phyloP scores from a whole-genome alignment of 2,888 invertebrate genomes.

The Lepidochrysops patricia region DNA sequence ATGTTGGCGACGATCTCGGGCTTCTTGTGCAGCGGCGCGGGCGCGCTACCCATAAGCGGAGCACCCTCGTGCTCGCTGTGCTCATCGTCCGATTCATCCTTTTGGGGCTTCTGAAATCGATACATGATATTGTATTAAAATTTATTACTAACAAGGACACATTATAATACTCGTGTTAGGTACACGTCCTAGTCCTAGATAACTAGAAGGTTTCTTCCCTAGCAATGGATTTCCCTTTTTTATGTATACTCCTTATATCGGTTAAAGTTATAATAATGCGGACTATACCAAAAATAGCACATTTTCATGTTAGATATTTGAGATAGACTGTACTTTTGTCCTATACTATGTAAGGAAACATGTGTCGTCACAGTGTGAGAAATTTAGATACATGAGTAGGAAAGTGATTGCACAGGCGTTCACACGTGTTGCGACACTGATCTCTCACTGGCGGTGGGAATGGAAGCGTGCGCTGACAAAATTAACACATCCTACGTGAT shows the following conservation, averaged over 20 bases:
- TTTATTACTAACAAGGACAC: too few relatives aligned
- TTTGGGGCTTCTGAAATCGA: slow-evolving; percentile 31
- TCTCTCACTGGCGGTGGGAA: slow-evolving; percentile 17
- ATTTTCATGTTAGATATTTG: too few relatives aligned
- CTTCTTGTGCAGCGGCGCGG: slow-evolving; percentile 48
- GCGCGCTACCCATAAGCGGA: slow-evolving; percentile 62
- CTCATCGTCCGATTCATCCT: slow-evolving; percentile 55
- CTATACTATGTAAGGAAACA: too few relatives aligned
- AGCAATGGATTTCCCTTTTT: too few relatives aligned
- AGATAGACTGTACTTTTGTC: too few relatives aligned
- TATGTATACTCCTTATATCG: too few relatives aligned
- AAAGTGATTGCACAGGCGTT: slow-evolving; percentile 6
- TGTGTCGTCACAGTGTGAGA: background rate
- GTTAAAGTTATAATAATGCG: too few relatives aligned
- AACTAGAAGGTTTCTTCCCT: background rate
- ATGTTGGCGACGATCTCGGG: slow-evolving; percentile 63
- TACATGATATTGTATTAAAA: slow-evolving; percentile 14
- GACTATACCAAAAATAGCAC: too few relatives aligned
- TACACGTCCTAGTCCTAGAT: too few relatives aligned
- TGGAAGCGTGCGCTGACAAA: slow-evolving; percentile 17
- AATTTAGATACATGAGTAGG: slow-evolving; percentile 1
- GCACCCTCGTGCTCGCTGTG: slow-evolving; percentile 60
- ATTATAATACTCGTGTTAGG: too few relatives aligned
- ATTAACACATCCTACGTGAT: slow-evolving; percentile 20
- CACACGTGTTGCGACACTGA: slow-evolving; percentile 18